Conservation (phyloP, 2,797 vertebrate genomes). For the Gambusia yucatana region DNA sequence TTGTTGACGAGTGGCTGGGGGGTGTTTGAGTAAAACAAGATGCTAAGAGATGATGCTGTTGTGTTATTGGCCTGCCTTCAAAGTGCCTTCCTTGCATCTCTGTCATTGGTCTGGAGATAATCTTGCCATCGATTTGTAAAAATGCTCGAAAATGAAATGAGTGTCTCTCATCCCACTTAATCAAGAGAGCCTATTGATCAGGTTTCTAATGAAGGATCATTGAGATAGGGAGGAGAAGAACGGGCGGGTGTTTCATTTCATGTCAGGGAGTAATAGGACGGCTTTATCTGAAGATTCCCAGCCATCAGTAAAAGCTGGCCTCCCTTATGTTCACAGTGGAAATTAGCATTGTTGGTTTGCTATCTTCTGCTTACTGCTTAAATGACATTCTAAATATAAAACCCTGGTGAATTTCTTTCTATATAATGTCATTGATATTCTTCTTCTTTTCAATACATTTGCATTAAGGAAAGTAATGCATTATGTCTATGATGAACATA, state of each 20-base stretch:
- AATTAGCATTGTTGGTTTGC: slow-evolving; percentile 45
- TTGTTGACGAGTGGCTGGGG: not conserved
- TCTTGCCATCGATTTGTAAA: slow-evolving; percentile 96
- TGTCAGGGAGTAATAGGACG: slow-evolving; percentile 79
- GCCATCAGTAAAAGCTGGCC: slow-evolving; percentile 69
- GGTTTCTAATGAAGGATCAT: slow-evolving; percentile 83
- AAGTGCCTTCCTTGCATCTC: slow-evolving; percentile 89
- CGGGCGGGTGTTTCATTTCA: slow-evolving; percentile 76
- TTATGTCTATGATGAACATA: no score
- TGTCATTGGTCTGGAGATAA: slow-evolving; percentile 93
- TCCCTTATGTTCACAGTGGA: slow-evolving; percentile 62
- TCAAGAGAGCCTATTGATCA: slow-evolving; percentile 89
- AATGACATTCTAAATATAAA: slow-evolving; percentile 39
- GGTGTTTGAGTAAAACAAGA: slow-evolving; percentile 54
- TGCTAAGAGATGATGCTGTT: slow-evolving; percentile 83
- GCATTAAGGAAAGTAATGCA: not conserved
- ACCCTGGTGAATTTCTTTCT: not conserved
- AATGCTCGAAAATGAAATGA: slow-evolving; percentile 96
- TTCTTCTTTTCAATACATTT: not conserved
- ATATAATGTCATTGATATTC: not conserved
- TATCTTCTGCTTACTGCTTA: slow-evolving; percentile 43
- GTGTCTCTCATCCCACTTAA: slow-evolving; percentile 89
- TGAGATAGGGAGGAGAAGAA: slow-evolving; percentile 81
- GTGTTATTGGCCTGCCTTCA: slow-evolving; percentile 84
- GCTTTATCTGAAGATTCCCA: slow-evolving; percentile 80